Base-by-base conservation (phyloP, 2,797 vertebrate species). In the Eulemur rubriventer region DNA sequence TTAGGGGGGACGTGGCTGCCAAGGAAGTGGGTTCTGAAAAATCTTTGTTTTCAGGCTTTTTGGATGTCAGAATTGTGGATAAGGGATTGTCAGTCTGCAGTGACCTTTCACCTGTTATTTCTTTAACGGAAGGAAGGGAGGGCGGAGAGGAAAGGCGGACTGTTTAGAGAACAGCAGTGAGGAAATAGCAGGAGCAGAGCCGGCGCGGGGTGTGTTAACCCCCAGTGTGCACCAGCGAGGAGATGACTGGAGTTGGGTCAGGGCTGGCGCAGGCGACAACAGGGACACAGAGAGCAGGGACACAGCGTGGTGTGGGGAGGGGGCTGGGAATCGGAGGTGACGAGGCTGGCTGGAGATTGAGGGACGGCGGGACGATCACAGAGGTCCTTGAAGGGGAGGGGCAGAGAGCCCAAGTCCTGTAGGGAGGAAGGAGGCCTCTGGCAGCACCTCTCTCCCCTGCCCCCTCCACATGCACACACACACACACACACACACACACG, bases 161-260 rank as follows among this genome's bases (percentile, higher is more conserved):
- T 67, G 12, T 50, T 48, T 61, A 57, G 57, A 85, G 55, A 52
- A 41, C 65, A n/a, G 5, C 13, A 0, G 6, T 5, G 28, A 26
- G 14, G 26, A 9, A 30, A 9, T 63, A 22, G 4, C 70, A 28
- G 87, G 16, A 33, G 33, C 7, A 0, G 1, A 6, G 85, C 83
- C 43, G n/a, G n/a, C 2, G 0, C 33, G 22, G 30, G 70, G 6
- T 4, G 0, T 7, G 11, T 38, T 3, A 17, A 0, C 57, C 22
- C 26, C 20, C 30, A 11, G 10, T 0, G 26, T 48, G 52, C 16
- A 28, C 17, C 6, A n/a, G 43, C 30, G 30, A 48, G 38, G 28
- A 38, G 52, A 2, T 6, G 30, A 14, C 57, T 7, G 7, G 35
- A 12, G 5, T 17, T 20, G 18, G 41, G 61, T 52, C 57, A 24